Conservation (phyloP, 2,113 vertebrate genomes). For the Actinemys pallida region DNA sequence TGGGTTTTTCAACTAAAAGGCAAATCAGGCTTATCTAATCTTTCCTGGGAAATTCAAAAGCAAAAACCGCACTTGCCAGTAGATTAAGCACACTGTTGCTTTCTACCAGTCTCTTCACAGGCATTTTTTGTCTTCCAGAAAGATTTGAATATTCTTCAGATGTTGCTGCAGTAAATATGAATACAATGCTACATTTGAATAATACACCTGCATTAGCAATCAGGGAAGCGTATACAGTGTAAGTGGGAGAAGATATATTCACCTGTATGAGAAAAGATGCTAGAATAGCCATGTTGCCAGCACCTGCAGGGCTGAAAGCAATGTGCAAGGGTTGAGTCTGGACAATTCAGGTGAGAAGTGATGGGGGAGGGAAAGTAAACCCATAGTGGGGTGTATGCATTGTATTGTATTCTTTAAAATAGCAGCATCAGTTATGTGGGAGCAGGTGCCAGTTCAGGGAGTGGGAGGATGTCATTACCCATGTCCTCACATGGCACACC, state of each 20-base stretch:
- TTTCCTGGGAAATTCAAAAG: slow-evolving; percentile 45
- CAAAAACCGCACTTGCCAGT: neutral
- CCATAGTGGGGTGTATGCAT: neutral
- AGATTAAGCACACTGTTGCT: neutral
- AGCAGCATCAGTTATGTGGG: neutral
- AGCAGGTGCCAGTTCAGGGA: neutral
- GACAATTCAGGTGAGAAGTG: neutral
- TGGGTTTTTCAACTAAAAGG: slow-evolving; percentile 49
- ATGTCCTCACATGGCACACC: neutral
- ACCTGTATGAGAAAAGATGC: neutral
- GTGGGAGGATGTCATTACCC: neutral
- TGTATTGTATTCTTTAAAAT: neutral
- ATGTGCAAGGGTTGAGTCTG: neutral
- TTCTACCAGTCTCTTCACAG: neutral
- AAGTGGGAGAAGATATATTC: neutral
- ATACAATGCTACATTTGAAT: neutral
- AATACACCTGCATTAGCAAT: neutral
- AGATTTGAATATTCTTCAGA: neutral
- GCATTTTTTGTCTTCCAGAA: neutral
- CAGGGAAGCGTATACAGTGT: neutral
- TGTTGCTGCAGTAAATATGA: neutral
- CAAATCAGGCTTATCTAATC: slow-evolving; percentile 40
- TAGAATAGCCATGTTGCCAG: neutral
- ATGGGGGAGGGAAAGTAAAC: neutral
- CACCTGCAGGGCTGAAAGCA: neutral